These are phyloP conservation scores for Ictidomys tridecemlineatus DNA, from an alignment of 2,113 vertebrate genomes.

Conservation along the genomic window DNA sequence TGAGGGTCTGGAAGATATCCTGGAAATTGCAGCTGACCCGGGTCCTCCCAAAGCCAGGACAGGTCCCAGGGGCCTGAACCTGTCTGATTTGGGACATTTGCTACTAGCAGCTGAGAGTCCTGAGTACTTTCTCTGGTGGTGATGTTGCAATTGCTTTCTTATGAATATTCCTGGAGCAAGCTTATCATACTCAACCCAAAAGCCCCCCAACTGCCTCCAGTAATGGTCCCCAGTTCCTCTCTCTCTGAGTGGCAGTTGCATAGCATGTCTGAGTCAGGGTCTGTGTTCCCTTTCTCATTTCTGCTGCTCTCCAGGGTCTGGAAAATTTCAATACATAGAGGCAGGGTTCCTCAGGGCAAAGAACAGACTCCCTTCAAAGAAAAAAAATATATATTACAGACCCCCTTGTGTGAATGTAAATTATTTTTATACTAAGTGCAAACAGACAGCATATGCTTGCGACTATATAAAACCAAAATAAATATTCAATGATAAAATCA, in stretches of 20 bases:
- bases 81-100: background rate
- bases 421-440: slow-evolving; percentile 64
- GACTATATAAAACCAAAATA: slow-evolving; percentile 59
- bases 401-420: slow-evolving; percentile 54
- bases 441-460: slow-evolving; percentile 55
- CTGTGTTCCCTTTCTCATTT: slow-evolving; percentile 38
- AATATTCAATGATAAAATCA: slow-evolving; percentile 60
- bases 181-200: background rate
- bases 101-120: background rate
- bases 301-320: background rate
- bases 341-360: background rate
- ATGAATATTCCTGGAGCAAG: background rate
- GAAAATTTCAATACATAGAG: background rate
- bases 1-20: background rate
- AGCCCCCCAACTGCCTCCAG: background rate
- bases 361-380: background rate
- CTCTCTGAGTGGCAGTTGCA: background rate
- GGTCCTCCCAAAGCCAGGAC: background rate
- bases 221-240: too few species aligned
- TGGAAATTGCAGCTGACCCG: background rate
- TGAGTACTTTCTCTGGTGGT: fast-evolving
- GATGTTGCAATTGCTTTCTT: background rate
- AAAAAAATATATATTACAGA: background rate
- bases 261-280: background rate
- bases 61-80: background rate